These are phyloP conservation scores for Jacana jacana DNA, from an alignment of 2,113 vertebrate species.

Conservation along the genomic window DNA sequence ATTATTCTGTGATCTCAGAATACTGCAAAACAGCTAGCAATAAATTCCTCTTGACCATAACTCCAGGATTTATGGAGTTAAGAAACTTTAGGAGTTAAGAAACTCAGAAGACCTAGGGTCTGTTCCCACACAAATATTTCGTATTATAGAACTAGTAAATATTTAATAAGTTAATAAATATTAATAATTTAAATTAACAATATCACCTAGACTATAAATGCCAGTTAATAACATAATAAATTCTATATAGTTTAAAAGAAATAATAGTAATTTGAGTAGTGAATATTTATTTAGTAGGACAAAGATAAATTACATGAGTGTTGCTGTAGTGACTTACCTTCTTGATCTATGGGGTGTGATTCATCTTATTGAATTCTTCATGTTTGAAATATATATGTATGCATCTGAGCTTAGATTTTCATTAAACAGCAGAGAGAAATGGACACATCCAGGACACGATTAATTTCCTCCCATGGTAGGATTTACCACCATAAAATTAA, in stretches of 20 bases:
- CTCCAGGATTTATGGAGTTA: neutral
- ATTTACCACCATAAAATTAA: neutral
- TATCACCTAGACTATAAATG: neutral
- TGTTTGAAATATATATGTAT: neutral
- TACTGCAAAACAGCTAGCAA: neutral
- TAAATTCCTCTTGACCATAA: neutral
- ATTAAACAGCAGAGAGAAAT: neutral
- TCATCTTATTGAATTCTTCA: neutral
- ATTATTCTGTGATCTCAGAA: neutral
- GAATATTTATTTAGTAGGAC: neutral
- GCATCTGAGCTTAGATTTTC: neutral
- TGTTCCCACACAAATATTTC: neutral
- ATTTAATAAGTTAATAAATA: neutral
- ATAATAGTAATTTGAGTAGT: neutral
- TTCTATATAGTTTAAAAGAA: neutral
- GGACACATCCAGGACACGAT: neutral
- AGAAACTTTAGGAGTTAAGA: neutral
- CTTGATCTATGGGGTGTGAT: neutral
- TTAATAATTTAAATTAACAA: neutral
- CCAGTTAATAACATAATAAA: neutral
- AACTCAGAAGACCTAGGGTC: neutral
- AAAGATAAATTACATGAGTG: neutral
- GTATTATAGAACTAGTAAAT: neutral
- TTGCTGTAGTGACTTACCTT: neutral
- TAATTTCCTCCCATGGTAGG: neutral